These are phyloP conservation scores for Drosophila yooni DNA, from an alignment of 2,888 invertebrate genomes.

Conservation along the genomic window DNA sequence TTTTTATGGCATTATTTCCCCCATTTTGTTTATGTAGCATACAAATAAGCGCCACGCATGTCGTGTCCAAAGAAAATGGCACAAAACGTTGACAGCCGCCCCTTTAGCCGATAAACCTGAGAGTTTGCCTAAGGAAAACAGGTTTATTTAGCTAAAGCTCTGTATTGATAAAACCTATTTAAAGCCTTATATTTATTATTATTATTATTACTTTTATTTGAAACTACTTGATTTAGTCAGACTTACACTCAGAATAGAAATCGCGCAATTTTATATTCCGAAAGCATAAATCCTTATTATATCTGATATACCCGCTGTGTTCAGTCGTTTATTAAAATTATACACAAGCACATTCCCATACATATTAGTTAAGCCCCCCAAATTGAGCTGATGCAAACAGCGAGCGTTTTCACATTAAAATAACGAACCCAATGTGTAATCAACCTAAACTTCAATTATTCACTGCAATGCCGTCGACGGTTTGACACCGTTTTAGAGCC, in stretches of 20 bases:
- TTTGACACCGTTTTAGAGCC: conserved; percentile 45
- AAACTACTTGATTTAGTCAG: background rate
- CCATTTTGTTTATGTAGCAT: conserved; percentile 50
- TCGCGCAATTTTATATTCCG: background rate
- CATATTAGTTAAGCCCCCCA: conserved; percentile 1
- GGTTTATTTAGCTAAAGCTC: background rate
- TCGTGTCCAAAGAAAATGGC: conserved; percentile 11
- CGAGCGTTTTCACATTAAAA: conserved; percentile 2
- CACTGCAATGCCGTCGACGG: conserved; percentile 26
- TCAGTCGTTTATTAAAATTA: background rate
- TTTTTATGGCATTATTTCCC: conserved; percentile 38
- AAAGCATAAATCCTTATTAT: background rate
- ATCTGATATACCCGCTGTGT: background rate
- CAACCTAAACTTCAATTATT: conserved; percentile 22
- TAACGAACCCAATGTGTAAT: conserved; percentile 12
- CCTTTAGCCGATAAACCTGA: background rate
- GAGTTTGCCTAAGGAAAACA: background rate
- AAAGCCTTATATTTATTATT: background rate
- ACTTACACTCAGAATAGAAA: background rate
- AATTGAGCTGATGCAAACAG: conserved; percentile 13
- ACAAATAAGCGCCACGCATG: conserved; percentile 52
- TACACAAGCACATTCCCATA: background rate
- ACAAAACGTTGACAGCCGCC: conserved; percentile 1
- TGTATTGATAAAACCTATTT: background rate
- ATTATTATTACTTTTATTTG: background rate